Percentiles rank a stretch among this genome's conserved stretches.
Evolutionary conservation across 2,113 vertebrate species (phyloP).

Genomic region (Austrofundulus limnaeus): DNA sequence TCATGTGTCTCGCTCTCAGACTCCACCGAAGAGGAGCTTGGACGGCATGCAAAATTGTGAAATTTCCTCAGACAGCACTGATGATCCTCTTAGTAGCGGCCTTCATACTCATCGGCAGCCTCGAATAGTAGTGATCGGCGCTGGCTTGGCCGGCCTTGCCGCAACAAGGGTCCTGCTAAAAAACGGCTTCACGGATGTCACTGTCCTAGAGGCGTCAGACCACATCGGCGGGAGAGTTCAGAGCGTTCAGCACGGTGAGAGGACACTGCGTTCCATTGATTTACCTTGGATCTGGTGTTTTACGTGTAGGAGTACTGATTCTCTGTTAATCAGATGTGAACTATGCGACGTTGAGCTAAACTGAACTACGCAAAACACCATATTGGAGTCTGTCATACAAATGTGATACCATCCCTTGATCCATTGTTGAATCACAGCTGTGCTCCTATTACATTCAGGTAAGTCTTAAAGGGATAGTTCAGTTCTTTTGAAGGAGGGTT

Average conservation of each 20-base stretch:
- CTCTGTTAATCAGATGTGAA: too few species aligned
- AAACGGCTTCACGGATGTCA: slow-evolving; percentile 95
- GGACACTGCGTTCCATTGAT: background rate
- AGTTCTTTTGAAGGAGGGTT: too few species aligned
- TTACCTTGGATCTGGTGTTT: too few species aligned
- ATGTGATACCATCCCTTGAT: too few species aligned
- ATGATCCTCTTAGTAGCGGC: slow-evolving; percentile 98
- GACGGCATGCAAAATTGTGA: slow-evolving; percentile 99
- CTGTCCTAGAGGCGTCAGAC: slow-evolving; percentile 93
- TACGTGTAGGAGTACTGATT: background rate
- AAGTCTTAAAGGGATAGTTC: too few species aligned
- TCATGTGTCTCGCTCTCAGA: slow-evolving; percentile 68
- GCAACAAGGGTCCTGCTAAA: slow-evolving; percentile 90
- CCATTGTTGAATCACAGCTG: too few species aligned
- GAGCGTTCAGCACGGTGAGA: slow-evolving; percentile 91
- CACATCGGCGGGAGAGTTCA: slow-evolving; percentile 94
- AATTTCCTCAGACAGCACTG: slow-evolving; percentile 98
- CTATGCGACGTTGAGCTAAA: background rate
- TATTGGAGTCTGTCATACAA: too few species aligned
- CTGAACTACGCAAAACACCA: too few species aligned
- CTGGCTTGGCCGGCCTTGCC: slow-evolving; percentile 94
- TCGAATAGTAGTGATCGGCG: slow-evolving; percentile 96
- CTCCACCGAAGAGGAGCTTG: slow-evolving; percentile 91
- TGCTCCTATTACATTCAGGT: too few species aligned
- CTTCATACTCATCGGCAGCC: slow-evolving; percentile 91